Percentiles rank a stretch among this genome's conserved stretches.
These are phyloP conservation scores for Myopa testacea DNA, from an alignment of 2,888 invertebrate genomes.

Conservation along the genomic window DNA sequence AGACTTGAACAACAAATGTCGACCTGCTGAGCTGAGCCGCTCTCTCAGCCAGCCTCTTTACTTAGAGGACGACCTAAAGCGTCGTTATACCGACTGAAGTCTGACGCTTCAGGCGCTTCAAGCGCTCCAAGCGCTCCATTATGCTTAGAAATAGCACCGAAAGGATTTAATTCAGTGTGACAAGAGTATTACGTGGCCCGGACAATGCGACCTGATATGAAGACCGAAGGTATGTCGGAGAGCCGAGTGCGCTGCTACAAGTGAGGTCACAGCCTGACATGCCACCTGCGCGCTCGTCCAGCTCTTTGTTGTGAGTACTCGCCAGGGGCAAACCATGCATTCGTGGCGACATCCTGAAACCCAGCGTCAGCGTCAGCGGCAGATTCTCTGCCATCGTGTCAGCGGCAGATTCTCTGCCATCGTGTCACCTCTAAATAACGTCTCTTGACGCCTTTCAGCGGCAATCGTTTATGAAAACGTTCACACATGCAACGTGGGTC, in stretches of 20 bases:
- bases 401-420: constrained; percentile 43
- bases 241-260: neutral
- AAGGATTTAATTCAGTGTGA: constrained; percentile 52
- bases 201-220: constrained; percentile 6
- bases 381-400: constrained; percentile 49
- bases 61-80: constrained; percentile 12
- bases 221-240: constrained; percentile 5
- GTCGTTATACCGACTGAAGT: constrained; percentile 27
- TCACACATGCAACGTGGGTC: constrained; percentile 58
- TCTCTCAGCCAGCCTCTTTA: neutral
- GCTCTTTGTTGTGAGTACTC: neutral
- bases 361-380: neutral
- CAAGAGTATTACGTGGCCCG: constrained; percentile 46
- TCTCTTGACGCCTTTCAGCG: constrained; percentile 63
- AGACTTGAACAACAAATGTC: neutral
- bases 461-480: constrained; percentile 63
- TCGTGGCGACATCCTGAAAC: neutral
- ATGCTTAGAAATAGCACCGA: constrained; percentile 44
- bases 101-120: constrained; percentile 35
- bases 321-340: neutral
- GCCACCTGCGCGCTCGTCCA: neutral
- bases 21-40: neutral
- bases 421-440: constrained; percentile 63
- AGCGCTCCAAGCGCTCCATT: constrained; percentile 42
- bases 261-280: constrained; percentile 8